These are phyloP conservation scores for Pocota personata DNA, from an alignment of 2,888 invertebrate species.

Conservation along the genomic window DNA sequence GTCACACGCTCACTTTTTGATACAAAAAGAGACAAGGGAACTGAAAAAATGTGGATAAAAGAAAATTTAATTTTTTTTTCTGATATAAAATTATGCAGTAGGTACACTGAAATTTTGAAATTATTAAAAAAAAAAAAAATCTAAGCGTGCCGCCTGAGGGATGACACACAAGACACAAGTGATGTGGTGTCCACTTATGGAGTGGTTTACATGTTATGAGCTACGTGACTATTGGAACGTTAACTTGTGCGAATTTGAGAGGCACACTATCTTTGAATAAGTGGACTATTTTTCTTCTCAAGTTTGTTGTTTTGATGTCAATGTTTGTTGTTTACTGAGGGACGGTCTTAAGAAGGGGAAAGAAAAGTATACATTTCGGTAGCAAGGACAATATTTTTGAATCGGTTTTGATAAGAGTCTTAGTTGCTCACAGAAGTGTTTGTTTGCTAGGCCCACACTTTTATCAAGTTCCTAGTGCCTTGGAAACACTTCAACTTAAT, in stretches of 20 bases:
- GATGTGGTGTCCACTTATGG: neutral
- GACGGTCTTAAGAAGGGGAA: neutral
- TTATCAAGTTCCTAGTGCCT: too few relatives aligned
- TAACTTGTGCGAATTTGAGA: neutral
- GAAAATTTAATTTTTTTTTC: neutral
- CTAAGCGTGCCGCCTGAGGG: neutral
- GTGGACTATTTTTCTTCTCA: neutral
- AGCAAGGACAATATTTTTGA: neutral
- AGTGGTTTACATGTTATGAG: neutral
- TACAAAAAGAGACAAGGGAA: neutral
- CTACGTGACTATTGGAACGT: conserved; percentile 19
- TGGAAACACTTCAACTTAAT: too few relatives aligned
- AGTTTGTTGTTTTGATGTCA: neutral
- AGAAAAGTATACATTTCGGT: neutral
- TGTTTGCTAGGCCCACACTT: too few relatives aligned
- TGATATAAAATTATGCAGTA: neutral
- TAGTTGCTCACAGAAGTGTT: too few relatives aligned
- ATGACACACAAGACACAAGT: neutral
- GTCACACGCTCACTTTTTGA: neutral
- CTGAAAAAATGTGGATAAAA: neutral
- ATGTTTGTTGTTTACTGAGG: neutral
- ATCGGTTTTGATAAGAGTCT: neutral
- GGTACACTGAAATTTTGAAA: neutral
- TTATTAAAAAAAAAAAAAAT: neutral
- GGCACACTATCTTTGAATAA: neutral